These are phyloP conservation scores for Pterocles burchelli DNA, from an alignment of 2,113 vertebrate genomes.

Conservation along the genomic window DNA sequence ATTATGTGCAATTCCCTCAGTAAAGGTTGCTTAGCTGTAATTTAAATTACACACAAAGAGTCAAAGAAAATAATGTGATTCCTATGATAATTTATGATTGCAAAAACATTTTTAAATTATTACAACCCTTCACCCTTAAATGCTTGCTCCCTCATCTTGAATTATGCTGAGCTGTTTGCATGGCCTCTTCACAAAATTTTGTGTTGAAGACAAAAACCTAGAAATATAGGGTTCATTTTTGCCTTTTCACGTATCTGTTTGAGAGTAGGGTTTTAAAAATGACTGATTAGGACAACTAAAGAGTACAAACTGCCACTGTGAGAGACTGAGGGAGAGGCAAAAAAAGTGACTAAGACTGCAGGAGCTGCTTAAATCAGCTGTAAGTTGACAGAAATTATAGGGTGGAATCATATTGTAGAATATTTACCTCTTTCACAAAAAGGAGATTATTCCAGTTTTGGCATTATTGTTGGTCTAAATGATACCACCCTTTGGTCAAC, in stretches of 20 bases:
- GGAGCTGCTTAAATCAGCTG: background rate
- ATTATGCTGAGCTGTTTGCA: background rate
- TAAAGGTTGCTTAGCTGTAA: background rate
- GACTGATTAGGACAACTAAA: background rate
- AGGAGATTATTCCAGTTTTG: background rate
- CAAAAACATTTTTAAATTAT: background rate
- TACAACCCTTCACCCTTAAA: background rate
- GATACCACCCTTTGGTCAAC: background rate
- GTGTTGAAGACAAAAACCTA: background rate
- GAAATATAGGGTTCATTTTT: background rate
- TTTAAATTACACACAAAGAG: background rate
- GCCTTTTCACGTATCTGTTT: background rate
- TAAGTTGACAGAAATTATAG: background rate
- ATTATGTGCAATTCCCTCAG: background rate
- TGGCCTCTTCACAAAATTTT: background rate
- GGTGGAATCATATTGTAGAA: background rate
- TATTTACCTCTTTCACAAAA: background rate
- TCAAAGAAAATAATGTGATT: background rate
- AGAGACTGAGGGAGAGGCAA: background rate
- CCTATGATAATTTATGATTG: background rate
- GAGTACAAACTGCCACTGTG: background rate
- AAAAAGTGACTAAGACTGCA: background rate
- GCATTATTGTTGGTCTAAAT: background rate
- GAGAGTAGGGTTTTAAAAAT: background rate
- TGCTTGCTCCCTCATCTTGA: background rate